A percentile compares a stretch with the other conserved stretches of the same genome.
phyloP scores from a whole-genome alignment of 2,113 vertebrate genomes.

The Python bivittatus region DNA sequence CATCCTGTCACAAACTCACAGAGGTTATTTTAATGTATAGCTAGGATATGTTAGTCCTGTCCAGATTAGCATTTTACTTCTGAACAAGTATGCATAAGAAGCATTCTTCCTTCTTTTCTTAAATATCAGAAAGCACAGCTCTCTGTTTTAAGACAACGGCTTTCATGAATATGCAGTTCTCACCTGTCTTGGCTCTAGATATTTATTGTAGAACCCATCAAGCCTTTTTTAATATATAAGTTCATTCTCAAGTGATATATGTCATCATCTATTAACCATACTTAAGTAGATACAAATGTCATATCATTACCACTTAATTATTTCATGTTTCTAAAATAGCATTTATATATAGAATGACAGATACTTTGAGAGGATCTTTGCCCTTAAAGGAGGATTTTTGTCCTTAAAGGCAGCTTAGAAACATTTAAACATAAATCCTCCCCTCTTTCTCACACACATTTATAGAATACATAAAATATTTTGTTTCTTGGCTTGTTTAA shows the following conservation, averaged over 20 bases:
- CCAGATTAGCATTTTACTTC: not conserved
- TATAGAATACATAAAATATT: not conserved
- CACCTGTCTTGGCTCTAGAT: not conserved
- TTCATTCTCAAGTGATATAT: not conserved
- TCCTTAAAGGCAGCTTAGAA: not conserved
- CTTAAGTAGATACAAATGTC: slow-evolving; percentile 48
- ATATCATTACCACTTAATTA: slow-evolving; percentile 6
- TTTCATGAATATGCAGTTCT: not conserved
- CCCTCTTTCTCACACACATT: not conserved
- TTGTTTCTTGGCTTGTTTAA: slow-evolving; percentile 23
- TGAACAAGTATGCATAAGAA: rapidly evolving
- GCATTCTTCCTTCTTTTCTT: not conserved
- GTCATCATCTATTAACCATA: not conserved
- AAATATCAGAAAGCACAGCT: not conserved
- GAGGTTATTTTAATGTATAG: not conserved
- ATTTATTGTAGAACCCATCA: slow-evolving; percentile 24
- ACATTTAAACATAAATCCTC: not conserved
- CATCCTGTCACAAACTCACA: not conserved
- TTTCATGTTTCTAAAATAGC: slow-evolving; percentile 18
- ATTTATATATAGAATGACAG: slow-evolving; percentile 5
- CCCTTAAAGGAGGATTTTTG: not conserved
- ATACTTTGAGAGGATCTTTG: not conserved
- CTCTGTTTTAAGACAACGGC: rapidly evolving
- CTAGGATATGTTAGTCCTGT: not conserved
- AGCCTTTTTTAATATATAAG: slow-evolving; percentile 32